These are phyloP conservation scores for Odontomachus brunneus DNA, from an alignment of 1,140 invertebrate genomes.

Conservation along the genomic window DNA sequence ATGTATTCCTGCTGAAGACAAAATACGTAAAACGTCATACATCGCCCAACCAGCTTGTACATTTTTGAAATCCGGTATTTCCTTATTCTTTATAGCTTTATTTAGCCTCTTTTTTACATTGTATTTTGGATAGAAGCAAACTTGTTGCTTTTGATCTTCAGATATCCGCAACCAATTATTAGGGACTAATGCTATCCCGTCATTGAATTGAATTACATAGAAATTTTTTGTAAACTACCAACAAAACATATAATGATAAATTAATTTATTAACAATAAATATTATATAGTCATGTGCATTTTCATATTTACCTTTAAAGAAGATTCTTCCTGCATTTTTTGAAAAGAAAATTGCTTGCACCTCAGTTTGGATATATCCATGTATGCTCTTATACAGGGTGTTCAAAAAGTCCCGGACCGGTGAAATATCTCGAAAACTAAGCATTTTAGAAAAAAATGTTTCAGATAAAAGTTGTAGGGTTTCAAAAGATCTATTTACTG, in stretches of 20 bases:
- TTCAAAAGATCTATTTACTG: too few species aligned
- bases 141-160: conserved; percentile 4
- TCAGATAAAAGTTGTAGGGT: too few species aligned
- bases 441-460: too few species aligned
- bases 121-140: conserved; percentile 35
- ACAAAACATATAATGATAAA: conserved; percentile 20
- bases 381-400: neutral
- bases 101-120: conserved; percentile 14
- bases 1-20: conserved; percentile 19
- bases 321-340: conserved; percentile 15
- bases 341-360: neutral
- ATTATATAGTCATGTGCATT: conserved; percentile 18
- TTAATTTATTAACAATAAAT: conserved; percentile 31
- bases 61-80: conserved; percentile 33
- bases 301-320: conserved; percentile 24
- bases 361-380: conserved; percentile 4
- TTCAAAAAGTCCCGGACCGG: too few species aligned
- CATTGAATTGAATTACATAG: conserved; percentile 10
- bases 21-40: conserved; percentile 32
- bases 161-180: conserved; percentile 23
- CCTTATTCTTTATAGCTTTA: conserved; percentile 21
- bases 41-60: conserved; percentile 26
- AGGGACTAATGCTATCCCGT: conserved; percentile 28
- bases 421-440: too few species aligned
- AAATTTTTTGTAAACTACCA: conserved; percentile 25